These are phyloP conservation scores for Semnornis frantzii DNA, from an alignment of 2,113 vertebrate genomes.

Conservation along the genomic window DNA sequence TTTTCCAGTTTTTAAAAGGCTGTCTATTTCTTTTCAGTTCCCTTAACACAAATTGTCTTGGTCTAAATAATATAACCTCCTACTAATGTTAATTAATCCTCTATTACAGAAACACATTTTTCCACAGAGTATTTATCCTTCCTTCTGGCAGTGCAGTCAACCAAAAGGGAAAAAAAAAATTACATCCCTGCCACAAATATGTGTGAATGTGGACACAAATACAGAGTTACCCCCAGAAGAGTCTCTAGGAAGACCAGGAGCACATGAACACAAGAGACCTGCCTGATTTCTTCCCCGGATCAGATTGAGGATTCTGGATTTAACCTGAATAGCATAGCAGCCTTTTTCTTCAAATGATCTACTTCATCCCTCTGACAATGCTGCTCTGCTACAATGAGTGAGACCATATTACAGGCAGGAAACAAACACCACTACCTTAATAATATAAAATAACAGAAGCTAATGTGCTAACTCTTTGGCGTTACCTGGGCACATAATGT, in stretches of 20 bases:
- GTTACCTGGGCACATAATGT: background rate
- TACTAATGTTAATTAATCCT: constrained; percentile 49
- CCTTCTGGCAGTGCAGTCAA: constrained; percentile 27
- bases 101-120: background rate
- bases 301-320: background rate
- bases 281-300: background rate
- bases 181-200: background rate
- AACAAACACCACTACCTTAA: background rate
- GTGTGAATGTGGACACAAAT: background rate
- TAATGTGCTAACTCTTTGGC: background rate
- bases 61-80: constrained; percentile 35
- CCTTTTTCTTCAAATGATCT: background rate
- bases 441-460: background rate
- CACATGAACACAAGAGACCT: background rate
- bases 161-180: background rate
- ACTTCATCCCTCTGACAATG: background rate
- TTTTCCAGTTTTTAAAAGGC: background rate
- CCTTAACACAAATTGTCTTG: background rate
- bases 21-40: background rate
- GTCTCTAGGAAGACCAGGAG: background rate
- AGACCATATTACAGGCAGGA: background rate
- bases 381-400: background rate
- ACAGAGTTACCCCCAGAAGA: background rate
- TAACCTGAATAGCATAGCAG: background rate
- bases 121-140: background rate